These are phyloP conservation scores for Heliconius cydno DNA, from an alignment of 2,888 invertebrate genomes.

Conservation along the genomic window DNA sequence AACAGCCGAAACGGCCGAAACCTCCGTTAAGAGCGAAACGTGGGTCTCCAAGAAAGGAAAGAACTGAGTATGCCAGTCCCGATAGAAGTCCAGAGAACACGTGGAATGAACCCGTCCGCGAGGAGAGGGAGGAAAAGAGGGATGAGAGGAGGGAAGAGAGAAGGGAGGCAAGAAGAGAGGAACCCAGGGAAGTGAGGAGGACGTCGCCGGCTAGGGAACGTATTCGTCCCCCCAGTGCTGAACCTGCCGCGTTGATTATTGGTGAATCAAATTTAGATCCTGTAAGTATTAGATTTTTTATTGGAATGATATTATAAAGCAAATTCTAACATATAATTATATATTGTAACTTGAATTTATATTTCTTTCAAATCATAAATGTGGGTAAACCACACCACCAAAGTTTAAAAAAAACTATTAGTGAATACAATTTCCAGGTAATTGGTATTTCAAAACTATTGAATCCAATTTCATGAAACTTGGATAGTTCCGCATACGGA, in stretches of 20 bases:
- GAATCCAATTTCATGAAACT: no score
- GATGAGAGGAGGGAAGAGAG: conserved; percentile 51
- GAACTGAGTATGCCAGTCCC: conserved; percentile 62
- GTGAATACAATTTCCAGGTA: no score
- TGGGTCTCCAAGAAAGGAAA: conserved; percentile 90
- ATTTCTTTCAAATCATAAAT: no score
- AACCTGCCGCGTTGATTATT: conserved; percentile 75
- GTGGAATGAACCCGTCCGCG: conserved; percentile 60
- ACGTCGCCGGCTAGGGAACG: conserved; percentile 52
- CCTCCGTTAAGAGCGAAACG: conserved; percentile 91
- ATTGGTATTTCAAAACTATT: no score
- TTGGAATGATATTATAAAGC: no score
- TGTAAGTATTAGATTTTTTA: conserved; percentile 55
- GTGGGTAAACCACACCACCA: no score
- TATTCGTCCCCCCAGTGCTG: conserved; percentile 54
- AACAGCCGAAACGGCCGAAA: conserved; percentile 93
- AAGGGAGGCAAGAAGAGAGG: conserved; percentile 54
- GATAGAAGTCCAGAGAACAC: conserved; percentile 64
- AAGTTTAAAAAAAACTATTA: no score
- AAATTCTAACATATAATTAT: no score
- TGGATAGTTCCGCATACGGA: no score
- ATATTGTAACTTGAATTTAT: no score
- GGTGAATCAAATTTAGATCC: conserved; percentile 76
- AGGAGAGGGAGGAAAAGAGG: conserved; percentile 54
- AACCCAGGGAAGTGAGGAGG: conserved; percentile 37